These are phyloP conservation scores for Mellivora capensis DNA, from an alignment of 2,113 vertebrate genomes.

Conservation along the genomic window DNA sequence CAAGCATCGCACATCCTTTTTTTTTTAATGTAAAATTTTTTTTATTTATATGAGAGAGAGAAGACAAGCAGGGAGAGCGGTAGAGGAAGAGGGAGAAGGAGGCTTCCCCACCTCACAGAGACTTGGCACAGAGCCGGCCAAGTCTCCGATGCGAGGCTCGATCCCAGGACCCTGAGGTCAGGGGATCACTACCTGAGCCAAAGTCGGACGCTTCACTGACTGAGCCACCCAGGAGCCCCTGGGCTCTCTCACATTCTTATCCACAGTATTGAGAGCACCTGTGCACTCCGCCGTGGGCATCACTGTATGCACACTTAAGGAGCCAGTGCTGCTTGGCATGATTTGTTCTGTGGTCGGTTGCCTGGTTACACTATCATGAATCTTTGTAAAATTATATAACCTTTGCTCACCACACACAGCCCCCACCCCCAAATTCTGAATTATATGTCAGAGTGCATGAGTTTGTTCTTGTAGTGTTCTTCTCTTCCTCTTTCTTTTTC, in stretches of 20 bases:
- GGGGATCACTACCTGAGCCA: not conserved
- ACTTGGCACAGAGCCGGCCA: no score
- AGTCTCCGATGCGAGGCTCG: no score
- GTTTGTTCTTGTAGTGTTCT: not conserved
- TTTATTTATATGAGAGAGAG: not conserved
- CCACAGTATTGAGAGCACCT: not conserved
- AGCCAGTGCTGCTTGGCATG: not conserved
- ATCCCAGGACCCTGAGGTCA: no score
- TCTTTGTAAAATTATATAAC: not conserved
- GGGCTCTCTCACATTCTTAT: not conserved
- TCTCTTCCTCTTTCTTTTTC: not conserved
- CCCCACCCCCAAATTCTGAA: not conserved
- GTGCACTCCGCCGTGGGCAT: not conserved
- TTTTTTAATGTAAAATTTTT: no score
- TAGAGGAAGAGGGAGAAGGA: no score
- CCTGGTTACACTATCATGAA: not conserved
- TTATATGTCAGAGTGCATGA: not conserved
- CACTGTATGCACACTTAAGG: not conserved
- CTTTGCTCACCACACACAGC: not conserved
- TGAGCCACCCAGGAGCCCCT: not conserved
- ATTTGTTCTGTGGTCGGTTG: not conserved
- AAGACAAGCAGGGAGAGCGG: not conserved
- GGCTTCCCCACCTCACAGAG: no score
- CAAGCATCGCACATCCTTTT: no score
- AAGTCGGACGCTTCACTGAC: not conserved